Evolutionary conservation across 2,113 vertebrate species (phyloP).

Genomic region (Myiagra hebetior): DNA sequence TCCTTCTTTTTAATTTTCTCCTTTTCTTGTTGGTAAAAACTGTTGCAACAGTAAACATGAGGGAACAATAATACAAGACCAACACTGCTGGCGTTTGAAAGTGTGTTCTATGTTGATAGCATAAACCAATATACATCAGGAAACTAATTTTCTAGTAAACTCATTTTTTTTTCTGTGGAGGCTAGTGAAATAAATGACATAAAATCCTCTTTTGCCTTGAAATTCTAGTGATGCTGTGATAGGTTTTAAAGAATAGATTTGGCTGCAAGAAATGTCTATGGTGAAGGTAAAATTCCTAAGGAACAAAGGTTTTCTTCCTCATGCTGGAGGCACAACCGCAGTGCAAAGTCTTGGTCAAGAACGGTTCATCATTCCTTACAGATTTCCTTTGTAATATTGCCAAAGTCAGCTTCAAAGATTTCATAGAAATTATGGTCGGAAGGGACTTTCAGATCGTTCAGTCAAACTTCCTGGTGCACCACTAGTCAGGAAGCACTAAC

Average conservation of each 20-base stretch:
- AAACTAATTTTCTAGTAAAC: not conserved
- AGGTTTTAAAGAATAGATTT: not conserved
- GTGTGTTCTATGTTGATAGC: not conserved
- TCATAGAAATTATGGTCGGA: not conserved
- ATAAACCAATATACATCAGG: not conserved
- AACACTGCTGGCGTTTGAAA: not conserved
- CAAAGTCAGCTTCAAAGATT: conserved; percentile 41
- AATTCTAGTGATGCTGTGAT: not conserved
- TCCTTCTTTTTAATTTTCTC: not conserved
- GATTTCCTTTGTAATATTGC: conserved; percentile 28
- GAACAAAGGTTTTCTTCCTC: not conserved
- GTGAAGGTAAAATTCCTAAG: not conserved
- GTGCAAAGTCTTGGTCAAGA: not conserved
- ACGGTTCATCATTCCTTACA: not conserved
- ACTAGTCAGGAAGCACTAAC: conserved; percentile 3
- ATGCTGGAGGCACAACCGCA: not conserved
- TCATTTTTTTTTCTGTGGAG: not conserved
- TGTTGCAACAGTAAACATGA: not conserved
- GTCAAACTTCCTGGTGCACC: not conserved
- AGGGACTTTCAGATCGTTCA: not conserved
- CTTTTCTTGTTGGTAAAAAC: not conserved
- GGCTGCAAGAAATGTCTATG: not conserved
- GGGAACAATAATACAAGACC: not conserved
- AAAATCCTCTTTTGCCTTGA: not conserved
- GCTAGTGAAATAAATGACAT: not conserved